Percentiles rank a stretch among this genome's conserved stretches.
phyloP scores from a whole-genome alignment of 2,888 invertebrate species.

The Lochmaea capreae region DNA sequence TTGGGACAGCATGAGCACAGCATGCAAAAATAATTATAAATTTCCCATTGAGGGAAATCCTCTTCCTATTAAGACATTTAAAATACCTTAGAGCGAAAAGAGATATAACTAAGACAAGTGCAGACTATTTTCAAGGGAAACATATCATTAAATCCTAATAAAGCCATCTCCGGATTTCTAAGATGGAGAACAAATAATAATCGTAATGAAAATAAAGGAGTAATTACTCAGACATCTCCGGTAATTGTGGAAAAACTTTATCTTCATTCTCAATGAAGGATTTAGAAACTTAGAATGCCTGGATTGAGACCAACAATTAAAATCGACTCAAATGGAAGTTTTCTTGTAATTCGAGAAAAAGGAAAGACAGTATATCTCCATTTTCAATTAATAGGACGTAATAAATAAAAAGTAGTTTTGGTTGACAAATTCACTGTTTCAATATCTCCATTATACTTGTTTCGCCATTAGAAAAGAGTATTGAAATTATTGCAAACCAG shows the following conservation, averaged over 20 bases:
- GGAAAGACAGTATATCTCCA: not conserved
- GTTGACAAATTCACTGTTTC: not conserved
- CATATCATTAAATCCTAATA: constrained; percentile 46
- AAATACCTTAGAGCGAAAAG: constrained; percentile 14
- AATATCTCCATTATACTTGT: too few relatives aligned
- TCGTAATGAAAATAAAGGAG: constrained; percentile 50
- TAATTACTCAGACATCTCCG: constrained; percentile 49
- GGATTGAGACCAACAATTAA: constrained; percentile 14
- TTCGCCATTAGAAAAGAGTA: too few relatives aligned
- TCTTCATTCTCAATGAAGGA: constrained; percentile 24
- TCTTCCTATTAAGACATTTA: not conserved
- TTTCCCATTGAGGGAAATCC: not conserved
- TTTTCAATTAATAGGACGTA: not conserved
- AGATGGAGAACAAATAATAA: constrained; percentile 49
- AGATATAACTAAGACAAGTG: constrained; percentile 15
- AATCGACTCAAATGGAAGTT: constrained; percentile 7
- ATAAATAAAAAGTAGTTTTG: not conserved
- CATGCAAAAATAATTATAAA: not conserved
- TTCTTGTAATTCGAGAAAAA: not conserved
- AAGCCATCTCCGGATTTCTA: constrained; percentile 42
- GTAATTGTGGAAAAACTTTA: constrained; percentile 45
- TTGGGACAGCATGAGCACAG: not conserved
- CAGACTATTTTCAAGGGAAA: constrained; percentile 28
- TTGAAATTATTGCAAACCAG: too few relatives aligned
- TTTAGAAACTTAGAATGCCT: constrained; percentile 14